These are phyloP conservation scores for Pluvialis apricaria DNA, from an alignment of 2,113 vertebrate genomes.

Conservation along the genomic window DNA sequence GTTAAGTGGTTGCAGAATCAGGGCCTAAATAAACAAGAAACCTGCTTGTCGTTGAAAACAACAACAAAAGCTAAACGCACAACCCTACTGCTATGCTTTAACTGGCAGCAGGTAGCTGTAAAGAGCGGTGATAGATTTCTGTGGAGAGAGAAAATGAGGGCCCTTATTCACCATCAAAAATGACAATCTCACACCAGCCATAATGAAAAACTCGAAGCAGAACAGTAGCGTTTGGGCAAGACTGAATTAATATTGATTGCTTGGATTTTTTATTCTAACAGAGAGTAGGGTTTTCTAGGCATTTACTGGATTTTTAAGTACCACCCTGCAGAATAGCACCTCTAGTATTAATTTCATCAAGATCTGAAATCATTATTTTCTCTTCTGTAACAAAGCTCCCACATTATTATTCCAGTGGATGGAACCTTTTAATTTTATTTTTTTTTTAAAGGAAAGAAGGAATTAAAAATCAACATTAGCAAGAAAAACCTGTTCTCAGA, in stretches of 20 bases:
- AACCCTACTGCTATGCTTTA: not conserved
- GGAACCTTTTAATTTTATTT: not conserved
- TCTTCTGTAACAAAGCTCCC: not conserved
- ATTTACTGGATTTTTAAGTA: not conserved
- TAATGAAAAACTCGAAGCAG: constrained; percentile 4
- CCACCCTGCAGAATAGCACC: not conserved
- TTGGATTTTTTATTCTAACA: not conserved
- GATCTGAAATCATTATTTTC: not conserved
- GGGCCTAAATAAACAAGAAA: not conserved
- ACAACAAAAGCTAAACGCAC: not conserved
- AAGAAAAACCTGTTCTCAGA: not conserved
- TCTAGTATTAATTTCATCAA: not conserved
- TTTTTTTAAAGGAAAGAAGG: not conserved
- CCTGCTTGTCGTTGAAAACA: not conserved
- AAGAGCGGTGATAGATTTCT: not conserved
- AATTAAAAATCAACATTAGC: not conserved
- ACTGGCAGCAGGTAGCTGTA: not conserved
- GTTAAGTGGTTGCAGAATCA: not conserved
- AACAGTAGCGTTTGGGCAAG: not conserved
- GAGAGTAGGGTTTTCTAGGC: not conserved
- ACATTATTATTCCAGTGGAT: not conserved
- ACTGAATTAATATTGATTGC: constrained; percentile 28
- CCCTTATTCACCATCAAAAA: not conserved
- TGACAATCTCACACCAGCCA: not conserved
- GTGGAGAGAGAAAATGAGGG: constrained; percentile 6